Evolutionary conservation across 2,797 vertebrate species (phyloP).

Genomic region (Neostethus bicornis): DNA sequence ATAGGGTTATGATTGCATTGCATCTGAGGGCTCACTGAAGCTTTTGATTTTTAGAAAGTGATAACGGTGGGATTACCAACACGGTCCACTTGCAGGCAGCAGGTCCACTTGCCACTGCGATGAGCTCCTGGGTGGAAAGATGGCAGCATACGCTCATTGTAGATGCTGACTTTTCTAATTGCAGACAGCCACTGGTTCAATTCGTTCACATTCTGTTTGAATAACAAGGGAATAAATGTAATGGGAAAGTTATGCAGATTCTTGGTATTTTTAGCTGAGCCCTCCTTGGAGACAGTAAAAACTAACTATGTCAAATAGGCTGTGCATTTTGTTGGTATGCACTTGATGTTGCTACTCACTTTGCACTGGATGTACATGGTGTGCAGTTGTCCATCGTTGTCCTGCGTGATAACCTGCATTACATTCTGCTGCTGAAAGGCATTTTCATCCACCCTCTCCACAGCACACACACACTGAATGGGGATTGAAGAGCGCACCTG

Average conservation of each 20-base stretch:
- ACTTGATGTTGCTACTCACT: conserved; percentile 67
- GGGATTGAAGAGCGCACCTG: conserved; percentile 83
- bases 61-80: conserved; percentile 74
- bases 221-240: background rate
- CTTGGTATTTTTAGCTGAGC: background rate
- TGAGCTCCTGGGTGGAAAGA: conserved; percentile 87
- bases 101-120: conserved; percentile 88
- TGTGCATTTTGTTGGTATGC: conserved; percentile 16
- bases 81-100: conserved; percentile 85
- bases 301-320: background rate
- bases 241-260: background rate
- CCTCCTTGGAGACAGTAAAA: background rate
- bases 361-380: conserved; percentile 94
- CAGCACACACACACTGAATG: conserved; percentile 83
- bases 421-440: conserved; percentile 91
- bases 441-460: conserved; percentile 91
- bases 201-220: conserved; percentile 87
- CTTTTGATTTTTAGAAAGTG: background rate
- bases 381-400: conserved; percentile 74
- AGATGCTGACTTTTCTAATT: conserved; percentile 86
- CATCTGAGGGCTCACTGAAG: background rate
- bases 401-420: conserved; percentile 90
- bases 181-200: conserved; percentile 94
- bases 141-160: conserved; percentile 84
- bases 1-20: background rate